A percentile compares a stretch with the other conserved stretches of the same genome.
These are phyloP conservation scores for Dendrolimus punctatus DNA, from an alignment of 1,140 invertebrate genomes.

Conservation along the genomic window DNA sequence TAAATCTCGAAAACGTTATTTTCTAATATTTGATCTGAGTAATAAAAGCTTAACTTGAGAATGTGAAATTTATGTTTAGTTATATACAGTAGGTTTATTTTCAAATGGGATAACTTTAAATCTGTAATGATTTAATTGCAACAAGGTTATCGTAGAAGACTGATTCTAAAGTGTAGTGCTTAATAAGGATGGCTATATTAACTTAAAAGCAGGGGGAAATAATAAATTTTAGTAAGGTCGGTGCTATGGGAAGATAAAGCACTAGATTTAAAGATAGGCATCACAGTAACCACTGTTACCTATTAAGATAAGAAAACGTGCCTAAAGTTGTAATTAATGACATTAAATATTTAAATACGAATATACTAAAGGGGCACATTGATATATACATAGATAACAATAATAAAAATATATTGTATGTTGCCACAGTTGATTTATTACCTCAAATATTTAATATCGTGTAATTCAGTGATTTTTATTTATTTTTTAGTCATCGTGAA, in stretches of 20 bases:
- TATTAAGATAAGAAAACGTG: conserved; percentile 16
- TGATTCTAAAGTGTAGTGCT: conserved; percentile 42
- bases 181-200: conserved; percentile 25
- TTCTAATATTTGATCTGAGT: too few species aligned
- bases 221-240: conserved; percentile 23
- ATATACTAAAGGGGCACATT: too few species aligned
- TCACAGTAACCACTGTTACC: conserved; percentile 25
- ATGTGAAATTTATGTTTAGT: too few species aligned
- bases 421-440: conserved; percentile 17
- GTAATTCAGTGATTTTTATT: neutral
- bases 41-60: too few species aligned
- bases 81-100: too few species aligned
- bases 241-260: too few species aligned
- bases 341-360: neutral
- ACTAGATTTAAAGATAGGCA: conserved; percentile 12
- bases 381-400: too few species aligned
- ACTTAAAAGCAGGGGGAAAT: conserved; percentile 20
- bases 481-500: conserved; percentile 4
- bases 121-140: conserved; percentile 30
- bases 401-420: conserved; percentile 4
- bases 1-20: too few species aligned
- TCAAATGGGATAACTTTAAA: too few species aligned
- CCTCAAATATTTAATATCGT: conserved; percentile 6
- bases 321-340: conserved; percentile 14
- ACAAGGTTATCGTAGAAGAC: conserved; percentile 37